Base-by-base conservation (phyloP, 2,888 invertebrate species). In the Cephus spinipes region DNA sequence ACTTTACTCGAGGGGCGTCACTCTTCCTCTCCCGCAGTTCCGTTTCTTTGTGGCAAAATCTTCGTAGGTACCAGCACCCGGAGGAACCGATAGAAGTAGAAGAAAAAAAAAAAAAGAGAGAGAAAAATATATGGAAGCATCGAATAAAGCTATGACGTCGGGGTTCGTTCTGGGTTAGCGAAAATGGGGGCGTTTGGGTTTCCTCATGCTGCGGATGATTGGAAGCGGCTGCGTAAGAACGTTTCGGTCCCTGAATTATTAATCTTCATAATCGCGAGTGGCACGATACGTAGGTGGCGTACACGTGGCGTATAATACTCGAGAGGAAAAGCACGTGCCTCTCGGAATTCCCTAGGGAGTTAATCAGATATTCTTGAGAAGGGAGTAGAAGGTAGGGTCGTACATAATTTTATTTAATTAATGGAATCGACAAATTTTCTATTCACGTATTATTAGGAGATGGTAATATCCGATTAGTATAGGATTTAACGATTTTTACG, bases 1-100 rank as follows among this genome's bases (percentile, higher is more conserved):
- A 90, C 90, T 91, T 91, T 90, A 90, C 87, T 88, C 86, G 85
- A 84, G 84, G 83, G 89, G 89, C 90, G 89, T 90, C 88, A 87
- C 89, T 89, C 88, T 88, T 89, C 86, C 86, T 86, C 88, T 87
- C 85, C 86, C 33, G 40, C 55, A 55, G 55, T 55, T 55, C 55
- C 55, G 55, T 55, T 55, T 55, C 55, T 55, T 55, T 55, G 55
- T 55, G 55, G 55, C 55, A 1, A 55, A 9, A 55, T 55, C 55
- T 55, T 55, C 55, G 55, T 55, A 55, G 55, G 55, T 55, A 55
- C 23, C 55, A 55, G 55, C 9, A 55, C 55, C 23, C 23, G 9
- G 55, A 55, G 23, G 23, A 55, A 55, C 23, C 55, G 55, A 23
- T 55, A 9, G 55, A 9, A 55, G 9, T 23, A 55, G 23, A 23